Evolutionary conservation across 1,140 invertebrate genomes (phyloP), one percentile per base, ranked within the genome.

Genomic region (Hypsibius dujardini): DNA sequence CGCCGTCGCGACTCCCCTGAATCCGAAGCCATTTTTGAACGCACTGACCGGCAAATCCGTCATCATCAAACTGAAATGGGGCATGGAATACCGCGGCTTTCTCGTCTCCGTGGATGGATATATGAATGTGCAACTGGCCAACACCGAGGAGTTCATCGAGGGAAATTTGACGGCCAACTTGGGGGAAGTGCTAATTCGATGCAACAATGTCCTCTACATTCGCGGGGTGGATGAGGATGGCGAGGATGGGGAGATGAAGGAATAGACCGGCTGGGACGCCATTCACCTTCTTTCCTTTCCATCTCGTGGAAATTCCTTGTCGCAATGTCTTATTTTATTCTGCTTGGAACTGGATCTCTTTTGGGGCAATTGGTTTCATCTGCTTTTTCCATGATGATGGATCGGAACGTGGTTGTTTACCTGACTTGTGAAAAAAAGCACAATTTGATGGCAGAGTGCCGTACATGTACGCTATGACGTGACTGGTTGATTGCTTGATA

Each of bases 1-100:
- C 75, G 85, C 87, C 75, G 85, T 74, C 15, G 71, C 46, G 56
- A 42, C 67, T 76, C 95, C 95, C 76, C 89, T 98, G 76, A 99
- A 98, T 81, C 96, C 96, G 1, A 99, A 98, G 85, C 96, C 96
- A 73, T 99, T 98, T 81, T 82, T 99, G 46, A 99, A 98, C 83
- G 88, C 89, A 77, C 83, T 99, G 15, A 97, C 93, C 1, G 96
- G 96, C 46, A 98, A 99, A 83, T 86, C 91, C 59, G 92, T 98
- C 14, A 86, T 97, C 77, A 91, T 97, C 1, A 98, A 98, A 83
- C 82, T 99, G 60, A 99, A 99, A 80, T 99, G 96, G 96, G 95
- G 96, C 47, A 95, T 98, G 80, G 95, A 98, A 81, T 99, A 99
- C 79, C 96, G 95, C 85, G 95, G 96, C 3, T 89, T 92, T 74